These are phyloP conservation scores for Autographa gamma DNA, from an alignment of 2,888 invertebrate genomes.

Conservation along the genomic window DNA sequence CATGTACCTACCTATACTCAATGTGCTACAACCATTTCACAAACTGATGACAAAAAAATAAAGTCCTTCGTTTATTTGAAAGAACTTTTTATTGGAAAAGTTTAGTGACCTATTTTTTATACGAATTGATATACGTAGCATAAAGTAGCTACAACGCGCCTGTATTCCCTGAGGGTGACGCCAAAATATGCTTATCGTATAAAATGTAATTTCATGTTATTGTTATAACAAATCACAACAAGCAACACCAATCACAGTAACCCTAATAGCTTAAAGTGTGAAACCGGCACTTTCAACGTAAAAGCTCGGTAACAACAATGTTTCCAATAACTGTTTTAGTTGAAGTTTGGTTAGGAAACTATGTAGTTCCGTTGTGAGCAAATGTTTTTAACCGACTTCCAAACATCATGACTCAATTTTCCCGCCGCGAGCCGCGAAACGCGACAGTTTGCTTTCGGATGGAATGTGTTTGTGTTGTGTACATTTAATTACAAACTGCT, in stretches of 20 bases:
- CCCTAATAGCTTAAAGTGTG: neutral
- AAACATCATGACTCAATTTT: neutral
- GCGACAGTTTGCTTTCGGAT: neutral
- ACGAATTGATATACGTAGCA: neutral
- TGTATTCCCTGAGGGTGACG: neutral
- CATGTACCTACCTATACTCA: too few relatives aligned
- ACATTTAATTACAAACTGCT: neutral
- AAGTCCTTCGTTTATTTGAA: neutral
- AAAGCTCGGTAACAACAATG: neutral
- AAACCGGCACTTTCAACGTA: neutral
- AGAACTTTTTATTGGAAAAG: neutral
- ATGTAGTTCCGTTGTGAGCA: neutral
- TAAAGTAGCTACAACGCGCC: neutral
- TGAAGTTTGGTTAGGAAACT: neutral
- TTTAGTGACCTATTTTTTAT: slow-evolving; percentile 1
- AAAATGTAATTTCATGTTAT: too few relatives aligned
- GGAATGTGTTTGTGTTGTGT: neutral
- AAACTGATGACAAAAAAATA: neutral
- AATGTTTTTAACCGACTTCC: neutral
- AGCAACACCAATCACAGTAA: too few relatives aligned
- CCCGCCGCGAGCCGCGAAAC: neutral
- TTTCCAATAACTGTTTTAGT: neutral
- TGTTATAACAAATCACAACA: too few relatives aligned
- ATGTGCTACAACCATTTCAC: too few relatives aligned
- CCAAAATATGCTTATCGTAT: neutral